Evolutionary conservation across 1,140 invertebrate genomes (phyloP), one percentile per base, ranked within the genome.

Genomic region (Papilio polytes): DNA sequence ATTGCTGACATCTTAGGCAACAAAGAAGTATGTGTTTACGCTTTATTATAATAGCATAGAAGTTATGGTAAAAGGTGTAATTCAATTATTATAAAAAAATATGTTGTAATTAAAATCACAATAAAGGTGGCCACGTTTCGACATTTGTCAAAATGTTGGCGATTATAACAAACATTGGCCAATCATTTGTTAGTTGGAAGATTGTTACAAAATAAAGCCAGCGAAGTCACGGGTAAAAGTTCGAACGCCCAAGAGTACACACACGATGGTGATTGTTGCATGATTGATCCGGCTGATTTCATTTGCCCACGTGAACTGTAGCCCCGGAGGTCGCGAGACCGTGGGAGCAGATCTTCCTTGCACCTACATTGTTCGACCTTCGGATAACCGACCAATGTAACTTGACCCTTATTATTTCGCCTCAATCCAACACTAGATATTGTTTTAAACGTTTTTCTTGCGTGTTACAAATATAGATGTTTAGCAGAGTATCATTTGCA

Each of bases 201-300:
- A 41, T 46, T 18, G 36, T 73, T 46, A 44, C 36, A 41, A 73
- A 53, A 78, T 78, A 22, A 66, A 44, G 77, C 77, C 46, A 78
- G 46, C 36, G 59, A 56, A 59, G 51, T 59, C 76, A 78, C 77
- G 20, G 53, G 77, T 63, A 78, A 78, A 78, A 78, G 76, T 56
- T 36, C 53, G 48, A 41, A 41, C 51, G n/a, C n/a, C 56, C 10
- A 59, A 81, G 72, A 72, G 79, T 78, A 82, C 85, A 84, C 81
- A 81, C 73, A 83, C 80, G 70, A 77, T 80, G 74, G 80, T 85
- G 84, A 88, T 87, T 88, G 86, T 87, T 85, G 80, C 84, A 85
- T 89, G 90, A 91, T 92, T 92, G 90, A 92, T 92, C 84, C 90
- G 85, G 86, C 89, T 89, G 88, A 92, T 90, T 90, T 89, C 88